phyloP scores from a whole-genome alignment of 92 coral and sea anemone genomes.

The Epizoanthus rinbou region DNA sequence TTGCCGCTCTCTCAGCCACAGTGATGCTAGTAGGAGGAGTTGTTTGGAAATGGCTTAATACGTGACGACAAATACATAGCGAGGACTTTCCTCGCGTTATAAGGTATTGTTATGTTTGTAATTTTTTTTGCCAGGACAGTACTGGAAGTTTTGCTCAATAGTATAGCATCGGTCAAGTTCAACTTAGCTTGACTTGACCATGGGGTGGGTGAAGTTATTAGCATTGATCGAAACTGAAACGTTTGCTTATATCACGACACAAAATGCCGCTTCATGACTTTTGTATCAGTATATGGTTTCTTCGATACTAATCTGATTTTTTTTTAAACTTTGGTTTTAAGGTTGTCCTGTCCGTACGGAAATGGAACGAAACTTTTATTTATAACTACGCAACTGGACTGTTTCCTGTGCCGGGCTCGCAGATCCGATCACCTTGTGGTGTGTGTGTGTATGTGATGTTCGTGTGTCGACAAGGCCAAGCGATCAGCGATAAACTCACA shows the following conservation, averaged over 20 bases:
- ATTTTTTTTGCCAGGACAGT: constrained; percentile 12
- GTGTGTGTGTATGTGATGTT: constrained; percentile 9
- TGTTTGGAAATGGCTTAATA: constrained; percentile 35
- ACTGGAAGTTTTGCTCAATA: constrained; percentile 15
- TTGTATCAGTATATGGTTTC: not conserved
- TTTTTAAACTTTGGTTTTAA: not conserved
- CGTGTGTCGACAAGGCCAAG: not conserved
- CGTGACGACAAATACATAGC: constrained; percentile 1
- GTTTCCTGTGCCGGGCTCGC: not conserved
- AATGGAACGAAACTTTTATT: constrained; percentile 1
- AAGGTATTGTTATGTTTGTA: not conserved
- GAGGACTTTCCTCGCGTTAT: constrained; percentile 21
- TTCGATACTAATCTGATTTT: not conserved
- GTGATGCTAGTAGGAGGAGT: constrained; percentile 30
- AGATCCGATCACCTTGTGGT: not conserved
- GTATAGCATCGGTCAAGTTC: not conserved
- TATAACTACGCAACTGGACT: constrained; percentile 11
- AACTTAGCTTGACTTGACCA: not conserved
- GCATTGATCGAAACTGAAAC: not conserved
- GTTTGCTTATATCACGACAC: not conserved
- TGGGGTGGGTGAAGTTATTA: not conserved
- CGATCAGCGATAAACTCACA: not conserved
- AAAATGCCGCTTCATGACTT: constrained; percentile 9
- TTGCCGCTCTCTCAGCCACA: constrained; percentile 25
- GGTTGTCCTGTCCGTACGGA: constrained; percentile 1